Conservation (phyloP, 1,140 invertebrate species). For the Philotrypesis tridentata region DNA sequence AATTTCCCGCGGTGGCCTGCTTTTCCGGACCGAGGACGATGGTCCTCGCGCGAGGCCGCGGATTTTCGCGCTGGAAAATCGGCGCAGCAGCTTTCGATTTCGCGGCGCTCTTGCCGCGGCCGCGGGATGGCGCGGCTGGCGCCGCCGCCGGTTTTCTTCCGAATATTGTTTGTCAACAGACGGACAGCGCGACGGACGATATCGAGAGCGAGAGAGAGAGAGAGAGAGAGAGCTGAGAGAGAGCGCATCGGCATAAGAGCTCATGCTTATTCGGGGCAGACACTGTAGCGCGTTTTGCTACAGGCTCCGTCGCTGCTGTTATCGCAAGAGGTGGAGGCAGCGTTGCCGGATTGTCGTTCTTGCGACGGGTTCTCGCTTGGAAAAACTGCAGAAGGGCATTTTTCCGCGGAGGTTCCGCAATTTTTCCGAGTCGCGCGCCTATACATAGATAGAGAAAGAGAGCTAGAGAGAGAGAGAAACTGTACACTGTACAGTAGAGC, state of each 20-base stretch:
- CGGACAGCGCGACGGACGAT: background rate
- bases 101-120: slow-evolving; percentile 1
- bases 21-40: slow-evolving; percentile 48
- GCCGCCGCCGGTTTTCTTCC: slow-evolving; percentile 35
- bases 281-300: background rate
- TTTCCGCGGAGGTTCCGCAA: background rate
- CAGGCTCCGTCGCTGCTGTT: no score
- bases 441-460: no score
- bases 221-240: no score
- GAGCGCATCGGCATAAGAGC: no score
- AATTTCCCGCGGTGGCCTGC: slow-evolving; percentile 42
- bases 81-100: slow-evolving; percentile 58
- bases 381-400: background rate
- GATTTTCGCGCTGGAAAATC: slow-evolving; percentile 9
- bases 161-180: slow-evolving; percentile 52
- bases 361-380: background rate
- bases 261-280: background rate
- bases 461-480: no score
- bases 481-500: no score
- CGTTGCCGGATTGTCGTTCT: background rate
- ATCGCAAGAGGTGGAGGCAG: background rate
- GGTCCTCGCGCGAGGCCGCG: background rate
- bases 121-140: slow-evolving; percentile 38
- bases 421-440: background rate
- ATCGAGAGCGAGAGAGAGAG: background rate